Evolutionary conservation across 2,888 invertebrate genomes (phyloP).

Genomic region (Lymantria dispar): DNA sequence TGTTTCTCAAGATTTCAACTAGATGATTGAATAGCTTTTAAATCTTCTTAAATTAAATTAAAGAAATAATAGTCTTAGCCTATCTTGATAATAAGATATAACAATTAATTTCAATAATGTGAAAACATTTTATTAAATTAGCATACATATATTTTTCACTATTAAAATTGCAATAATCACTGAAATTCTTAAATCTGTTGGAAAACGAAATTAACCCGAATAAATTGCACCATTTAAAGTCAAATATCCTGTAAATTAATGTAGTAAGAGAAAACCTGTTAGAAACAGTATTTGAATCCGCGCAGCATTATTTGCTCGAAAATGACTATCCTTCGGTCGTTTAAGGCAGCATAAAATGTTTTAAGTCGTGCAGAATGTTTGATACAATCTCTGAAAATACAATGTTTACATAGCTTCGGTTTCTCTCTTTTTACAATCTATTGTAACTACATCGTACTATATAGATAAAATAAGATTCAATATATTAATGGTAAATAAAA

Average conservation of each 20-base stretch:
- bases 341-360: constrained; percentile 54
- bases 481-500: too few species aligned
- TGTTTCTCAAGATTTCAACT: neutral
- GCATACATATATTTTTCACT: too few species aligned
- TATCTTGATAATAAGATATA: too few species aligned
- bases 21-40: neutral
- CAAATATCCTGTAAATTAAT: constrained; percentile 57
- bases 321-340: constrained; percentile 47
- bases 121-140: too few species aligned
- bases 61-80: too few species aligned
- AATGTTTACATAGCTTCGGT: neutral
- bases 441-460: too few species aligned
- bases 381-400: constrained; percentile 8
- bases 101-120: too few species aligned
- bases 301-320: constrained; percentile 49
- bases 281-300: constrained; percentile 59
- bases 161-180: too few species aligned
- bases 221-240: neutral
- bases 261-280: constrained; percentile 48
- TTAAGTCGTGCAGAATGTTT: constrained; percentile 33
- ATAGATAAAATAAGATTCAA: too few species aligned
- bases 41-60: neutral
- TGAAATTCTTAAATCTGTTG: neutral
- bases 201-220: neutral
- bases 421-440: neutral